Conservation (phyloP, 2,888 invertebrate species). For the Lepeophtheirus nordmannii region DNA sequence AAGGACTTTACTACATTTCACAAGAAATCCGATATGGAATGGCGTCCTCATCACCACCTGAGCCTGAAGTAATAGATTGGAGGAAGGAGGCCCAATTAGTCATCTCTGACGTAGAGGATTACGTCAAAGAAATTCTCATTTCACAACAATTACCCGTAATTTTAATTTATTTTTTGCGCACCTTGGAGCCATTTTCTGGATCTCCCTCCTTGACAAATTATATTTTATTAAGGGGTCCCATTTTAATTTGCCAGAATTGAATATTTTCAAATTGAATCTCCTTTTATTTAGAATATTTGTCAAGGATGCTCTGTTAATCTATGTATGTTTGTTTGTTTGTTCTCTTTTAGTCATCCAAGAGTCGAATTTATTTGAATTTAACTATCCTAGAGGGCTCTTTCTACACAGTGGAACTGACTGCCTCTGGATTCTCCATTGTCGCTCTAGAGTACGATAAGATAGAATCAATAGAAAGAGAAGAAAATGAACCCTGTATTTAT, state of each 20-base stretch:
- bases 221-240: too few species aligned
- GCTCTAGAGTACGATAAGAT: neutral
- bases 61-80: neutral
- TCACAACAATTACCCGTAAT: neutral
- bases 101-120: neutral
- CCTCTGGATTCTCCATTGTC: conserved; percentile 1
- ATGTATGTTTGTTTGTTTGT: neutral
- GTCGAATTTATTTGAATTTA: conserved; percentile 9
- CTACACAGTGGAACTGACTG: neutral
- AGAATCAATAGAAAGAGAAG: neutral
- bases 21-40: neutral
- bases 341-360: neutral
- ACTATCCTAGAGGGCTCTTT: neutral
- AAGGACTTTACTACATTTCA: neutral
- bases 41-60: neutral
- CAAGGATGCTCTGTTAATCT: too few species aligned
- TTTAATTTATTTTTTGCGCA: neutral
- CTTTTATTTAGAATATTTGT: too few species aligned
- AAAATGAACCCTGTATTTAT: neutral
- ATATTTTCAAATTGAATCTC: too few species aligned
- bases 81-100: neutral
- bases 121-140: neutral
- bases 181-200: neutral
- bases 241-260: too few species aligned
- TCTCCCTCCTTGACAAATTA: too few species aligned